phyloP scores from a whole-genome alignment of 2,113 vertebrate species.

The Poicephalus gulielmi region DNA sequence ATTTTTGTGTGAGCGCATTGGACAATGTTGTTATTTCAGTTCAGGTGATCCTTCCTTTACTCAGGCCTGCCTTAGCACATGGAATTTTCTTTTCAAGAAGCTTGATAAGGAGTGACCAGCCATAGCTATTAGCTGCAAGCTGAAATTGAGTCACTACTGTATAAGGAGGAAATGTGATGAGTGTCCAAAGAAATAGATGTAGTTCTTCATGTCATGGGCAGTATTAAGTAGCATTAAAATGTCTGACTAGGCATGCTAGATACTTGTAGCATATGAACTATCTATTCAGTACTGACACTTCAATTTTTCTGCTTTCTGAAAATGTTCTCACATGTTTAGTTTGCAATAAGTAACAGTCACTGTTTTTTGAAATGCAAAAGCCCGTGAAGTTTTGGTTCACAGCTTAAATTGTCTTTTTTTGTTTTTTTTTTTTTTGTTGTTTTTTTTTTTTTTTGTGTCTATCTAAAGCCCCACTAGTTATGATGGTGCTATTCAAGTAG shows the following conservation, averaged over 20 bases:
- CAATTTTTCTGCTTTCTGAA: background rate
- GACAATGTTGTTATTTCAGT: background rate
- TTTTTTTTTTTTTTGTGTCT: no score
- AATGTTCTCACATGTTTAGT: background rate
- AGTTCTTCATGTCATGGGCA: background rate
- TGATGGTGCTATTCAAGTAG: background rate
- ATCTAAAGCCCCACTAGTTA: background rate
- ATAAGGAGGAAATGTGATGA: background rate
- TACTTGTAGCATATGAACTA: background rate
- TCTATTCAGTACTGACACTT: background rate
- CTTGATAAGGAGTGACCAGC: background rate
- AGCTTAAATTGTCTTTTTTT: background rate
- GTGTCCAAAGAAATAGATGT: background rate
- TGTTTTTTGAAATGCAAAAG: background rate
- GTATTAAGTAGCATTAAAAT: background rate
- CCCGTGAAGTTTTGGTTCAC: background rate
- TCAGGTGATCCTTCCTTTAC: background rate
- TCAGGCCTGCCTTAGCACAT: background rate
- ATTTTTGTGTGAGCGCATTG: background rate
- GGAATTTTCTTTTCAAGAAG: background rate
- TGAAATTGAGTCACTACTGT: background rate
- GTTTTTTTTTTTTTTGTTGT: background rate
- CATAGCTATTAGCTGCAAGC: background rate
- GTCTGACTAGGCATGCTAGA: background rate
- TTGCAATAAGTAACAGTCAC: background rate